phyloP scores from a whole-genome alignment of 2,797 vertebrate genomes.

The Anguilla megastoma region DNA sequence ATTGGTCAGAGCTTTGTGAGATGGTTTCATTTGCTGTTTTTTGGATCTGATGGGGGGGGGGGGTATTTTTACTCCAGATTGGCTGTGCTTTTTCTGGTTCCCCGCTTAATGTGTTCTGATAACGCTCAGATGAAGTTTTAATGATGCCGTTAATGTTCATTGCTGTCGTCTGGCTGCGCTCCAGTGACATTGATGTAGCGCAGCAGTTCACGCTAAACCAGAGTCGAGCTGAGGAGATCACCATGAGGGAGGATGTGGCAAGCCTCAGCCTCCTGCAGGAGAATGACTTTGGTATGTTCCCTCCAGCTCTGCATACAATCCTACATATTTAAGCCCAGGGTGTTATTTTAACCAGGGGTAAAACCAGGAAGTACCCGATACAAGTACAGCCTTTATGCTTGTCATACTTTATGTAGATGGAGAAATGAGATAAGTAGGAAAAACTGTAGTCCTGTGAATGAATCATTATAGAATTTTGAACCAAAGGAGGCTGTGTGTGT shows the following conservation, averaged over 20 bases:
- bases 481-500: too few relatives aligned
- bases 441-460: neutral
- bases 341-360: too few relatives aligned
- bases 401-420: neutral
- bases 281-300: conserved; percentile 89
- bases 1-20: neutral
- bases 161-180: neutral
- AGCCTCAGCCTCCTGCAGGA: conserved; percentile 96
- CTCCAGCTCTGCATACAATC: neutral
- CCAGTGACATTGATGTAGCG: conserved; percentile 97
- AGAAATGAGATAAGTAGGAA: neutral
- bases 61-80: neutral
- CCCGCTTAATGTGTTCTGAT: neutral
- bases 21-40: neutral
- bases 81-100: neutral
- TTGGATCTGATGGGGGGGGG: neutral
- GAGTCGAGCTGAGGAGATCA: conserved; percentile 98
- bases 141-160: neutral
- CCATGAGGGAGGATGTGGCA: conserved; percentile 98
- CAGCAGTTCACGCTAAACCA: conserved; percentile 99
- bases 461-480: neutral
- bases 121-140: neutral
- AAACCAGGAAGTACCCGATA: too few relatives aligned
- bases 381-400: neutral
- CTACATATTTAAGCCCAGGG: too few relatives aligned